Conservation (phyloP, 2,113 vertebrate genomes). For the Ctenomys sociabilis region DNA sequence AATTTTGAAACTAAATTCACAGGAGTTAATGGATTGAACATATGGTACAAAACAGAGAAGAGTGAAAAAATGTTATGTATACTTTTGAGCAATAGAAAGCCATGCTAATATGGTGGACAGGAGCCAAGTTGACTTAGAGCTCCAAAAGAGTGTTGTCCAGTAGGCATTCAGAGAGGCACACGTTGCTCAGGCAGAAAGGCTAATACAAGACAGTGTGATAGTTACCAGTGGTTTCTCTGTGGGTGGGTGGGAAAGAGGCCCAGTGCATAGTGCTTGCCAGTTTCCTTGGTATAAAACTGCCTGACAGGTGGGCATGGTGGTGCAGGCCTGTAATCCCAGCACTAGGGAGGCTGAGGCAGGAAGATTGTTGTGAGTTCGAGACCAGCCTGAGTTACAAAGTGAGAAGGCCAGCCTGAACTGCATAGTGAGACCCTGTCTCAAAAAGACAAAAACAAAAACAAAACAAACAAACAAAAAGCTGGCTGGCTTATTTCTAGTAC, state of each 20-base stretch:
- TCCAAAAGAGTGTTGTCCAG: background rate
- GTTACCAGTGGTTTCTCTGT: background rate
- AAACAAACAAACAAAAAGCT: too few species aligned
- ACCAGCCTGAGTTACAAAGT: too few species aligned
- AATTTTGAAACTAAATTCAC: conserved; percentile 15
- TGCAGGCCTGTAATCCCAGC: too few species aligned
- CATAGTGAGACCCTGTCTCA: too few species aligned
- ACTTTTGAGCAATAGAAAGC: conserved; percentile 31
- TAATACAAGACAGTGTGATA: background rate
- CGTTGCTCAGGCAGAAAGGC: background rate
- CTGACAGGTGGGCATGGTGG: too few species aligned
- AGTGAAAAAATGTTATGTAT: background rate
- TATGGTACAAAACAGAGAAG: background rate
- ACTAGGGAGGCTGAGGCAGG: too few species aligned
- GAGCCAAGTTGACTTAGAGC: background rate
- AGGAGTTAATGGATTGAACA: conserved; percentile 3
- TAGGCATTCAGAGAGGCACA: background rate
- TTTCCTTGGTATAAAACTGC: background rate
- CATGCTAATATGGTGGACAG: too few species aligned
- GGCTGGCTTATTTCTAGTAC: background rate
- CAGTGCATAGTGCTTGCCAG: background rate
- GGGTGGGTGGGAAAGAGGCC: background rate
- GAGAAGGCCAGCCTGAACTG: too few species aligned
- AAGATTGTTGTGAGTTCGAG: too few species aligned
- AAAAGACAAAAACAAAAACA: too few species aligned